Conservation (phyloP, 2,113 vertebrate genomes). For the Verasper variegatus region DNA sequence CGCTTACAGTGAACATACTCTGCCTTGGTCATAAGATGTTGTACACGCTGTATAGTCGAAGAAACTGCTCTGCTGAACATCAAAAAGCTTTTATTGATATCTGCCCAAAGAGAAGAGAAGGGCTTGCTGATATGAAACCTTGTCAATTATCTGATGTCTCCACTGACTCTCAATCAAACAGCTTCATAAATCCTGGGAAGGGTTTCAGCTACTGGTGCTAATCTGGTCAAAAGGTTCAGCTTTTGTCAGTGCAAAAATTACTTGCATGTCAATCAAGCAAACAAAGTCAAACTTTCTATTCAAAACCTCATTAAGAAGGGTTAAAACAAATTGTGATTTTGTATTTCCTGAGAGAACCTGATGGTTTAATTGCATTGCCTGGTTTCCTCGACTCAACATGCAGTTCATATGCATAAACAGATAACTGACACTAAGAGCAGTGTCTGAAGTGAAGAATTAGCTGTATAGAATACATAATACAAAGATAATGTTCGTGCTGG, state of each 20-base stretch:
- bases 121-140: neutral
- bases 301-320: too few species aligned
- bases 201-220: neutral
- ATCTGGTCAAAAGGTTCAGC: conserved; percentile 15
- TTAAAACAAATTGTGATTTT: too few species aligned
- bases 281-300: neutral
- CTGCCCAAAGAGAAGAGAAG: neutral
- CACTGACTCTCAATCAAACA: conserved; percentile 13
- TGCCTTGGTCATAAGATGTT: neutral
- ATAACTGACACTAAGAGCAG: too few species aligned
- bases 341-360: too few species aligned
- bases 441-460: too few species aligned
- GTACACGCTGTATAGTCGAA: conserved; percentile 1
- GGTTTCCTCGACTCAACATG: too few species aligned
- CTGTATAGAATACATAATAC: too few species aligned
- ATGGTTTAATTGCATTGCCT: too few species aligned
- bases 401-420: too few species aligned
- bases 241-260: neutral
- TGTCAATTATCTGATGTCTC: conserved; percentile 4
- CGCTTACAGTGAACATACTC: neutral
- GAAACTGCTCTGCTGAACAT: neutral
- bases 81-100: neutral
- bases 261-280: neutral
- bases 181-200: neutral
- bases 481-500: too few species aligned